Base-by-base conservation (phyloP, 1,140 invertebrate genomes). In the Plodia interpunctella region DNA sequence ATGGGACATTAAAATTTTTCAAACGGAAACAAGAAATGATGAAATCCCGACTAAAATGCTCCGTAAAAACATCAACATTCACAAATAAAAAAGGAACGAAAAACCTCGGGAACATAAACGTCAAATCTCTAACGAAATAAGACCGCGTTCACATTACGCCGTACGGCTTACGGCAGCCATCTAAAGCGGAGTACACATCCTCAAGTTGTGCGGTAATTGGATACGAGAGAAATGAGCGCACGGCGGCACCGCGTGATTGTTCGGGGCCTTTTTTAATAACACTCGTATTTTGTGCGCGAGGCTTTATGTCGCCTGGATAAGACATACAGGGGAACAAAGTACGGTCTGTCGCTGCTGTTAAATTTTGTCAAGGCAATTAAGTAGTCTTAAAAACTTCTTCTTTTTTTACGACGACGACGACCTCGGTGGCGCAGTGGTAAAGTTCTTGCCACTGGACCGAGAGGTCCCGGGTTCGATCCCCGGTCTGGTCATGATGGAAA, bases 261-360 rank as follows among this genome's bases (percentile, higher is more conserved):
- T 68, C 71, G 58, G 66, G 65, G 66, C 67, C 68, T 69, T 72
- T 72, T 72, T 70, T 72, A 72, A 74, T 70, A 74, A 74, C 71
- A 66, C 62, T 60, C 66, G 49, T 65, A 56, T 55, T 64, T 51
- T 53, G 32, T 58, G 55, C 18, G 11, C 50, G 25, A 2, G 15
- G 50, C 67, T 35, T 20, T 58, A 54, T 0, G 5, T 4, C 0
- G 9, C 9, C 58, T 66, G 18, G 68, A 70, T 60, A 54, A 20
- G 65, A 30, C 56, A 49, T n/a, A n/a, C n/a, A n/a, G n/a, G n/a
- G n/a, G n/a, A n/a, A n/a, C n/a, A n/a, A n/a, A n/a, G n/a, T n/a
- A n/a, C n/a, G n/a, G n/a, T n/a, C n/a, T n/a, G n/a, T n/a, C n/a
- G n/a, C n/a, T n/a, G n/a, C n/a, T n/a, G n/a, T n/a, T n/a, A n/a